A percentile compares a stretch with the other conserved stretches of the same genome.
phyloP scores from a whole-genome alignment of 2,113 vertebrate genomes.

The Cervus canadensis region DNA sequence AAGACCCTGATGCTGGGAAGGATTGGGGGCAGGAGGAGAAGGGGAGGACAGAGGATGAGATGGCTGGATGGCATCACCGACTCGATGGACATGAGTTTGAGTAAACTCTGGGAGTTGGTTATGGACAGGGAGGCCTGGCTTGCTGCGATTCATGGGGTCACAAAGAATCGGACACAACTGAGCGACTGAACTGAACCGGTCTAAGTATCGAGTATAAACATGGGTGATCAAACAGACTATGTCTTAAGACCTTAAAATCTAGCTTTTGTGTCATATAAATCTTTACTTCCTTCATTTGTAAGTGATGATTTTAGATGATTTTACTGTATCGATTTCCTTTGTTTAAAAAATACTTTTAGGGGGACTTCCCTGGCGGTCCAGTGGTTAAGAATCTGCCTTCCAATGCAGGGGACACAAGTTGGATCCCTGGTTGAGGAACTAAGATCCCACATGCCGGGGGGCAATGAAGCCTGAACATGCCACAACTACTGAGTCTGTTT shows the following conservation, averaged over 20 bases:
- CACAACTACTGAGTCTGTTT: background rate
- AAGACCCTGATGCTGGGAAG: too few species aligned
- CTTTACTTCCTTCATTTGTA: background rate
- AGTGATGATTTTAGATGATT: background rate
- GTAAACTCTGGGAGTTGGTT: too few species aligned
- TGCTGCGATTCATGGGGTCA: too few species aligned
- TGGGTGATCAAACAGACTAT: background rate
- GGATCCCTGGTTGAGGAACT: background rate
- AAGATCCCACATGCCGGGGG: background rate
- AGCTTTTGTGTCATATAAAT: background rate
- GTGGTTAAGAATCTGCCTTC: background rate
- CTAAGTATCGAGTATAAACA: background rate
- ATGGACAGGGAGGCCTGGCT: too few species aligned
- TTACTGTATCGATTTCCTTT: background rate
- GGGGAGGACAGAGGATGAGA: too few species aligned
- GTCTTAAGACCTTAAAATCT: background rate
- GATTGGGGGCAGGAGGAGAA: too few species aligned
- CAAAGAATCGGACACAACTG: too few species aligned
- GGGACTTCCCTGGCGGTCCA: background rate
- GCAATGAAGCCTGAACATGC: background rate
- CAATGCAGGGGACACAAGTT: background rate
- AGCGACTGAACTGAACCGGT: background rate
- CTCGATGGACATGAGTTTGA: too few species aligned
- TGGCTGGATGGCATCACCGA: too few species aligned
- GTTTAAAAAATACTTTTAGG: background rate